Base-by-base conservation (phyloP, 1,140 invertebrate species). In the Glossosoma conforme region DNA sequence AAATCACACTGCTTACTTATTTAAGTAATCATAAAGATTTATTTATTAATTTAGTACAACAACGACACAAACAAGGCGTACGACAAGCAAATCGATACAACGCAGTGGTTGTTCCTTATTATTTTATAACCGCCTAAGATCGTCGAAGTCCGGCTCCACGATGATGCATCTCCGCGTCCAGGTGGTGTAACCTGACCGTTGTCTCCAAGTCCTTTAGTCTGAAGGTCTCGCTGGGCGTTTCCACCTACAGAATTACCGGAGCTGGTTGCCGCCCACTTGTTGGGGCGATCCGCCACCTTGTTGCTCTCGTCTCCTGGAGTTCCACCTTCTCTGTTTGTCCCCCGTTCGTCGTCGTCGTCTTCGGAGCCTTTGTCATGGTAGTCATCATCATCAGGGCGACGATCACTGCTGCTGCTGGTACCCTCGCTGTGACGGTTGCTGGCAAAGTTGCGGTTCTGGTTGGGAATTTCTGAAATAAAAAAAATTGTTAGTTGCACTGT, bases 381-480 rank as follows among this genome's bases (percentile, higher is more conserved):
- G 13, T 54, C 51, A n/a, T 58, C 51, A 3, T 54, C 51, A 6
- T 54, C 56, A 1, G 24, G 6, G 1, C 37, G 33, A 17, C 43
- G 24, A n/a, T n/a, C n/a, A n/a, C n/a, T n/a, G n/a, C n/a, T 52
- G 25, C 24, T 30, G 8, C 28, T 32, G n/a, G 45, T 44, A 1
- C 37, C 46, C 3, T 42, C 40, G 14, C 30, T 47, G 4, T 48
- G 19, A 11, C 28, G 41, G 15, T 28, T 44, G 10, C 22, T 49
- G 9, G 13, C 30, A 11, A 17, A 14, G 8, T 40, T 46, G 17
- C 35, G 19, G 24, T 51, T 58, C 18, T 46, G 51, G 0, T 52
- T 52, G 0, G 56, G 56, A 17, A 58, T 58, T 44, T 58, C 56
- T 58, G 30, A 21, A 54, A 44, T 28, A 17, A 49, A 2, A 41